phyloP scores from a whole-genome alignment of 2,797 vertebrate genomes.

The Benthosema pterotum region DNA sequence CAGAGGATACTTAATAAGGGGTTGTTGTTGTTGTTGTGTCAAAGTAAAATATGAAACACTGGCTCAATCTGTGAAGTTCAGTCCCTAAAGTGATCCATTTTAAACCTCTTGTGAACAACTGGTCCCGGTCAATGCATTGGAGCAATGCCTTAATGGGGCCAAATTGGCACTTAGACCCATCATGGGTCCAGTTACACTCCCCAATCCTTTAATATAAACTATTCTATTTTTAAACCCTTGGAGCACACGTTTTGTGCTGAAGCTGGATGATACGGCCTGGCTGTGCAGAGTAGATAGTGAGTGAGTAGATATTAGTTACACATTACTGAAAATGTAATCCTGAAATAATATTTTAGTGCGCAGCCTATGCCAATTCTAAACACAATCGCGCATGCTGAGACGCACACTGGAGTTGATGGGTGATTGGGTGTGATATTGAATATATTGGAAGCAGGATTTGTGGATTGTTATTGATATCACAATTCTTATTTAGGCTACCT shows the following conservation, averaged over 20 bases:
- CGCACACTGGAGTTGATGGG: neutral
- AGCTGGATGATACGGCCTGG: neutral
- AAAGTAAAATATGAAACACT: neutral
- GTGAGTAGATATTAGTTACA: slow-evolving; percentile 3
- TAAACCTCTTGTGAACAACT: slow-evolving; percentile 13
- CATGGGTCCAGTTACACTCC: slow-evolving; percentile 7
- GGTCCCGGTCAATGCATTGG: too few relatives aligned
- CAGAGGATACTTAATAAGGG: too few relatives aligned
- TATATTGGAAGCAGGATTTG: neutral
- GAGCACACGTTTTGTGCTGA: neutral
- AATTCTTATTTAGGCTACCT: too few relatives aligned
- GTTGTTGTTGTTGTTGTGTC: too few relatives aligned
- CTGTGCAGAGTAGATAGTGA: too few relatives aligned
- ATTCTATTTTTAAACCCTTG: neutral
- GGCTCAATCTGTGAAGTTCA: neutral
- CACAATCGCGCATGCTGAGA: neutral
- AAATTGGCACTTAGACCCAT: neutral
- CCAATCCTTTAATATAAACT: slow-evolving; percentile 13
- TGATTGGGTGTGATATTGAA: neutral
- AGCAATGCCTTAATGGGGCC: neutral
- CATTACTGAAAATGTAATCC: too few relatives aligned
- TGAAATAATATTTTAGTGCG: too few relatives aligned
- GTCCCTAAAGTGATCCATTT: neutral
- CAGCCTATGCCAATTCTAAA: too few relatives aligned
- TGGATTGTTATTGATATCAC: neutral